phyloP scores from a whole-genome alignment of 1,140 invertebrate genomes.

The Drosophila burlai region DNA sequence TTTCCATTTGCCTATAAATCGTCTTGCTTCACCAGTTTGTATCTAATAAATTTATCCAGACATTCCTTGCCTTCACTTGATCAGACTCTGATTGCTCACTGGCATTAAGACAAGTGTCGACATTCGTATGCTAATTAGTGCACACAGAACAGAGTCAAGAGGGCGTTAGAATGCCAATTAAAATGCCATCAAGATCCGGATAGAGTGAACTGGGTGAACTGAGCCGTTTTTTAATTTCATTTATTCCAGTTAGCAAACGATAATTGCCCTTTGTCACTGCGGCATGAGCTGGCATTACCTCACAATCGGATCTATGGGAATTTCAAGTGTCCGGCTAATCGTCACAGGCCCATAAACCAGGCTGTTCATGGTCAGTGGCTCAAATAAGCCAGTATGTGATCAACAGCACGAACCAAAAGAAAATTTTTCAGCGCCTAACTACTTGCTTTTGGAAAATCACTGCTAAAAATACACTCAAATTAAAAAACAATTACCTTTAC shows the following conservation, averaged over 20 bases:
- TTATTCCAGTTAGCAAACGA: background rate
- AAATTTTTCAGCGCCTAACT: background rate
- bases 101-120: slow-evolving; percentile 17
- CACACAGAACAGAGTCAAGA: slow-evolving; percentile 12
- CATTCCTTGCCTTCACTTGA: background rate
- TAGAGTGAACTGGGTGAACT: slow-evolving; percentile 3
- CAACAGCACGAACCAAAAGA: background rate
- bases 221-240: slow-evolving; percentile 13
- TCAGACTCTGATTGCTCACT: background rate
- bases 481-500: slow-evolving; percentile 59
- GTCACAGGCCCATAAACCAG: slow-evolving; percentile 36
- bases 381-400: slow-evolving; percentile 7
- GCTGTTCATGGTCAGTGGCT: slow-evolving; percentile 34
- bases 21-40: background rate
- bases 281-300: slow-evolving; percentile 6
- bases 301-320: background rate
- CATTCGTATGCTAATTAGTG: slow-evolving; percentile 28
- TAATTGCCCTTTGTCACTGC: slow-evolving; percentile 4
- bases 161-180: slow-evolving; percentile 32
- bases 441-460: slow-evolving; percentile 47
- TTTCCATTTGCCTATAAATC: background rate
- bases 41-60: slow-evolving; percentile 5
- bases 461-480: slow-evolving; percentile 46
- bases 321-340: slow-evolving; percentile 13
- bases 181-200: slow-evolving; percentile 43